These are phyloP conservation scores for Lamellibrachia satsuma DNA, from an alignment of 2,888 invertebrate species.

Conservation along the genomic window DNA sequence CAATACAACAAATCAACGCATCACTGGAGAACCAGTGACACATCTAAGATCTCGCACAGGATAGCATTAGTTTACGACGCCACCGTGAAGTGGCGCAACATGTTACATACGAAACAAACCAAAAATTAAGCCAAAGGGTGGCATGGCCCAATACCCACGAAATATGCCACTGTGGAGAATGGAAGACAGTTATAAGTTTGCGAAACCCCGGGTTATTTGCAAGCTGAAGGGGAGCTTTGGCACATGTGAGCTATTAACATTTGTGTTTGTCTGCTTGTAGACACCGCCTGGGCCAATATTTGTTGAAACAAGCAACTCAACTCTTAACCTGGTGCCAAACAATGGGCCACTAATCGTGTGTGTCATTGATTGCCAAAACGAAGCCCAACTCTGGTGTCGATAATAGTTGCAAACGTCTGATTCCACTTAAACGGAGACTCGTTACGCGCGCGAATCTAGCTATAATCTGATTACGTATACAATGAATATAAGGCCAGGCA, in stretches of 20 bases:
- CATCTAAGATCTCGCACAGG: too few relatives aligned
- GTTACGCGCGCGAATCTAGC: neutral
- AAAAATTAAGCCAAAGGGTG: too few relatives aligned
- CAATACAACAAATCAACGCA: too few relatives aligned
- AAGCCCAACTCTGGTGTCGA: conserved; percentile 3
- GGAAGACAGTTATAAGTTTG: too few relatives aligned
- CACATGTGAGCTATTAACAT: neutral
- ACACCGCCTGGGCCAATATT: neutral
- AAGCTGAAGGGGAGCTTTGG: neutral
- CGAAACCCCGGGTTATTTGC: neutral
- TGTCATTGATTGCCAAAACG: neutral
- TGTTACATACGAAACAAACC: too few relatives aligned
- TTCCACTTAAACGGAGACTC: neutral
- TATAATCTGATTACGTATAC: neutral
- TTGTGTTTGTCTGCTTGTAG: neutral
- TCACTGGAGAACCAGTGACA: too few relatives aligned
- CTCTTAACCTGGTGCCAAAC: conserved; percentile 3
- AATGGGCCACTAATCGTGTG: neutral
- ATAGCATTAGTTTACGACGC: too few relatives aligned
- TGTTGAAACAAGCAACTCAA: neutral
- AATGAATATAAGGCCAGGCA: neutral
- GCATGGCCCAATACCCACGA: too few relatives aligned
- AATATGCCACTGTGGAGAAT: too few relatives aligned
- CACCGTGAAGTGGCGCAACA: too few relatives aligned
- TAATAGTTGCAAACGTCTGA: neutral